Evolutionary conservation across 2,113 vertebrate species (phyloP), one percentile per base, ranked within the genome.

Genomic region (Dicerorhinus sumatrensis): DNA sequence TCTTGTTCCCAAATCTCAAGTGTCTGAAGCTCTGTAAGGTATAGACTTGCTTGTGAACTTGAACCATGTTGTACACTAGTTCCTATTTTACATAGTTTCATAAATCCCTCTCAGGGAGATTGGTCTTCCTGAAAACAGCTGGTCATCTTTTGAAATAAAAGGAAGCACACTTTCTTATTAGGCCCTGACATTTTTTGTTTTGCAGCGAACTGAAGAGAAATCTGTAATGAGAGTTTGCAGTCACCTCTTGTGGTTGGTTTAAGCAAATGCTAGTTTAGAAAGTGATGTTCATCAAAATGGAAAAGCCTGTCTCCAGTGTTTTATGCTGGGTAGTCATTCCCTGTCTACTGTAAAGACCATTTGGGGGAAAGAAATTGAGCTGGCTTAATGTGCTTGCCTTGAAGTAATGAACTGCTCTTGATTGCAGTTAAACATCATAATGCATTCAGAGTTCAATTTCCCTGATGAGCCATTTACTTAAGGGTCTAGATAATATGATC

Each of bases 341-440:
- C 31, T 36, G 39, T 13, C 36, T 73, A 16, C 98, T 96, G 73
- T 87, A 97, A 98, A 98, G 96, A 92, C 95, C 91, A 62, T 97
- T 75, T 69, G 75, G 98, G 97, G 96, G 94, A 94, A 96, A 97
- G 88, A n/a, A 86, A 82, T 86, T 77, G 27, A 77, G 56, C 73
- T 91, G 97, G 94, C 97, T 98, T 98, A 97, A 95, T 96, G 97
- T 94, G 97, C 77, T 98, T 96, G 96, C 98, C 98, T 96, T 67
- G 95, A 98, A 98, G 96, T 99, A 99, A 99, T 99, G 98, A 99
- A 99, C 95, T 97, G 97, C 87, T 98, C 99, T 98, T 98, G 99
- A 99, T 99, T 98, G 99, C 98, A 98, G 97, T 98, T 99, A 97
- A 96, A 97, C 96, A 95, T 93, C 97, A 96, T 91, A 98, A 99